Percentiles rank a stretch among this genome's conserved stretches.
Evolutionary conservation across 2,797 vertebrate genomes (phyloP).

Genomic region (Pteropus rufus): DNA sequence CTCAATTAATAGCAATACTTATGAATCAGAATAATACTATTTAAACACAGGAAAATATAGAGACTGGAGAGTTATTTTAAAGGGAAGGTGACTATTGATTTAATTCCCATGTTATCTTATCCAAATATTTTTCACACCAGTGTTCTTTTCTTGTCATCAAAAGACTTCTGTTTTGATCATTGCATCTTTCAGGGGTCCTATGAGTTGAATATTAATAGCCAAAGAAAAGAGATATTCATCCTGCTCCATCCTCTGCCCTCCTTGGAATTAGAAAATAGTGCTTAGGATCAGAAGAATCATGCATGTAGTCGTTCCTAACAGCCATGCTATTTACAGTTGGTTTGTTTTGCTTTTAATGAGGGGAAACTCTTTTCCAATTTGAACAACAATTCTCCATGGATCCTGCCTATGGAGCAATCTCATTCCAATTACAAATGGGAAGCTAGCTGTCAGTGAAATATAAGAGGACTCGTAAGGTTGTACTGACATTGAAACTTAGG

Average conservation of each 20-base stretch:
- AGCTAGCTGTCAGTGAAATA: constrained; percentile 20
- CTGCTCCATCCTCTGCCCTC: background rate
- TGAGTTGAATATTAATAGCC: background rate
- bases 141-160: background rate
- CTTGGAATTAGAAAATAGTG: background rate
- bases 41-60: background rate
- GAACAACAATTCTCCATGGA: constrained; percentile 71
- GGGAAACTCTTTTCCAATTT: constrained; percentile 64
- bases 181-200: background rate
- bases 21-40: background rate
- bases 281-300: background rate
- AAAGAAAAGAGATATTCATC: background rate
- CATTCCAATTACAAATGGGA: constrained; percentile 46
- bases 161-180: background rate
- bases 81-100: background rate
- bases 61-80: background rate
- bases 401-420: constrained; percentile 7
- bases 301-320: background rate
- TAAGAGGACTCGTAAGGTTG: constrained; percentile 21
- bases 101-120: background rate
- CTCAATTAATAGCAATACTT: background rate
- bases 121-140: background rate
- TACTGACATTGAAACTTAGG: constrained; percentile 33
- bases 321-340: constrained; percentile 65
- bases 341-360: constrained; percentile 80